Percentiles rank a stretch among this genome's conserved stretches.
Evolutionary conservation across 1,140 invertebrate genomes (phyloP).

Genomic region (Rhyzopertha dominica): DNA sequence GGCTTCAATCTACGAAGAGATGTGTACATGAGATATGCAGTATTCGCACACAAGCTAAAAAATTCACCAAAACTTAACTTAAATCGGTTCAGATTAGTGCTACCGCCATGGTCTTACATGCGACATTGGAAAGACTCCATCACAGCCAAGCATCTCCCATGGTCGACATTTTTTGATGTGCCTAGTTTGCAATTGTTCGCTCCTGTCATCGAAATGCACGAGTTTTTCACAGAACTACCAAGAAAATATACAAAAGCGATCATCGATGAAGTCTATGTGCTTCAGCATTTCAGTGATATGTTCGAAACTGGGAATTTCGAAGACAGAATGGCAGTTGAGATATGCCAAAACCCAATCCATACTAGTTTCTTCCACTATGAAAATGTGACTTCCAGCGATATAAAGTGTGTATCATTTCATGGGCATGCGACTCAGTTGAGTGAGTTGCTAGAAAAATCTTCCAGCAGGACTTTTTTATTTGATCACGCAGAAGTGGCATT

Average conservation of each 20-base stretch:
- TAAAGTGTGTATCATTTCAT: slow-evolving; percentile 80
- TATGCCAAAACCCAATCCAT: slow-evolving; percentile 49
- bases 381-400: slow-evolving; percentile 60
- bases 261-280: slow-evolving; percentile 72
- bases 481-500: slow-evolving; percentile 84
- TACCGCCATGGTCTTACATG: slow-evolving; percentile 86
- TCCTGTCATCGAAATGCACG: slow-evolving; percentile 82
- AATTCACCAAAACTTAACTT: slow-evolving; percentile 46
- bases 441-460: slow-evolving; percentile 49
- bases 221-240: slow-evolving; percentile 57
- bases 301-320: slow-evolving; percentile 75
- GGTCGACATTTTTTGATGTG: slow-evolving; percentile 86
- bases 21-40: slow-evolving; percentile 89
- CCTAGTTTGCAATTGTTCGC: slow-evolving; percentile 70
- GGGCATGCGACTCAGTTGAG: slow-evolving; percentile 65
- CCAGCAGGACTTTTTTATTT: slow-evolving; percentile 65
- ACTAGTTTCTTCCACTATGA: slow-evolving; percentile 49
- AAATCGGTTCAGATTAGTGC: slow-evolving; percentile 58
- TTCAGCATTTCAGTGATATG: slow-evolving; percentile 83
- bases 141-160: slow-evolving; percentile 54
- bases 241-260: slow-evolving; percentile 41
- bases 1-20: slow-evolving; percentile 95
- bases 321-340: slow-evolving; percentile 70
- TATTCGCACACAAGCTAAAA: slow-evolving; percentile 65
- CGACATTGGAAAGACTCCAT: slow-evolving; percentile 81